Conservation (phyloP, 2,113 vertebrate genomes). For the Morone saxatilis region DNA sequence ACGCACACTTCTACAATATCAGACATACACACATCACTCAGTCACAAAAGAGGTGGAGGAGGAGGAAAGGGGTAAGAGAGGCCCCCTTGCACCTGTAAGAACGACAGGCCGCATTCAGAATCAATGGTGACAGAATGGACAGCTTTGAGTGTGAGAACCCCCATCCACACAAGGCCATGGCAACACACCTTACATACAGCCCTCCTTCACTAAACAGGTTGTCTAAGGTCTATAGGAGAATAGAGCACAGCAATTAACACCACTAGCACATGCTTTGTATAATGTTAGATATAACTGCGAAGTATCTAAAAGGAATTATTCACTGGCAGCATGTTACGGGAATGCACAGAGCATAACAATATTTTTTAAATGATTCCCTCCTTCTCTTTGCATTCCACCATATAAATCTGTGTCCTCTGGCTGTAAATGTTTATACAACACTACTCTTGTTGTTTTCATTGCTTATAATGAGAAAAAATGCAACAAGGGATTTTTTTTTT, state of each 20-base stretch:
- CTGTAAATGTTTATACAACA: constrained; percentile 6
- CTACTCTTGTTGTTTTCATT: neutral
- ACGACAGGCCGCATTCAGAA: constrained; percentile 58
- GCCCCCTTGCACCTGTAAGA: constrained; percentile 69
- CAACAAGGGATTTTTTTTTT: neutral
- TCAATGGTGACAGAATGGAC: constrained; percentile 58
- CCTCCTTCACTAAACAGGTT: constrained; percentile 43
- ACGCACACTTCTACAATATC: constrained; percentile 58
- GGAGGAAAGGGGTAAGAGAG: constrained; percentile 50
- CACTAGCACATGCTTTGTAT: constrained; percentile 28
- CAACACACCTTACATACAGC: constrained; percentile 49
- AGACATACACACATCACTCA: constrained; percentile 68
- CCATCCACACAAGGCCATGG: constrained; percentile 44
- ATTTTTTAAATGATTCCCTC: neutral
- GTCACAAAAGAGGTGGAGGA: constrained; percentile 64
- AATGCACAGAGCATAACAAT: neutral
- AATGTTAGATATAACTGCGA: constrained; percentile 16
- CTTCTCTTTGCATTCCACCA: neutral
- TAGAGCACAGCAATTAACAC: constrained; percentile 29
- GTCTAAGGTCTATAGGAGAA: constrained; percentile 22
- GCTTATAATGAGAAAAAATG: neutral
- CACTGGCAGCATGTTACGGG: neutral
- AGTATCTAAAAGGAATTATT: constrained; percentile 17
- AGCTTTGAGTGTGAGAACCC: constrained; percentile 64
- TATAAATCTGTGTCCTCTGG: constrained; percentile 1